Percentiles rank a stretch among this genome's conserved stretches.
These are phyloP conservation scores for Lepidochrysops patricia DNA, from an alignment of 2,888 invertebrate species.

Conservation along the genomic window DNA sequence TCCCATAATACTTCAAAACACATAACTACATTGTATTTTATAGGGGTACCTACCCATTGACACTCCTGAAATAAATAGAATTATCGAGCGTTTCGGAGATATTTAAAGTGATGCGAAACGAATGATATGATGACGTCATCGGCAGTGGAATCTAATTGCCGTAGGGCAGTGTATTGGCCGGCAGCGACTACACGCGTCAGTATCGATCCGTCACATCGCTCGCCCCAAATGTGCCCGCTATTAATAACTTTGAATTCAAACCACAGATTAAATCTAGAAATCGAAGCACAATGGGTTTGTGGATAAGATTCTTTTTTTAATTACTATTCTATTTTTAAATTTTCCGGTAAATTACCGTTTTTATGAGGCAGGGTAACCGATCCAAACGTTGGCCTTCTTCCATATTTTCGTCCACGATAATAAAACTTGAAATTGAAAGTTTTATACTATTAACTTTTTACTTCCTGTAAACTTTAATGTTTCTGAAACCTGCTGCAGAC, in stretches of 20 bases:
- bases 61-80: neutral
- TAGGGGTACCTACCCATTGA: neutral
- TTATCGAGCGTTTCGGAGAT: neutral
- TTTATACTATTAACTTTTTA: too few relatives aligned
- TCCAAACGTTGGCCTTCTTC: too few relatives aligned
- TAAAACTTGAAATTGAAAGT: too few relatives aligned
- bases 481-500: too few relatives aligned
- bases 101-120: neutral
- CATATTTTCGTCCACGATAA: too few relatives aligned
- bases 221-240: conserved; percentile 10
- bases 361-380: too few relatives aligned
- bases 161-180: neutral
- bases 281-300: too few relatives aligned
- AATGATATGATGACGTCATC: neutral
- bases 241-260: conserved; percentile 7
- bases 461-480: too few relatives aligned
- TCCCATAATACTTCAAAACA: neutral
- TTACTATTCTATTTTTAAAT: too few relatives aligned
- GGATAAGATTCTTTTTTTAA: too few relatives aligned
- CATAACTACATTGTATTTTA: neutral
- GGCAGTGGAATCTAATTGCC: neutral
- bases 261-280: neutral
- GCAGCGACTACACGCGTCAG: neutral
- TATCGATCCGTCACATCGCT: conserved; percentile 19
- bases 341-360: too few relatives aligned